Evolutionary conservation across 2,113 vertebrate genomes (phyloP).

Genomic region (Zapornia atra): DNA sequence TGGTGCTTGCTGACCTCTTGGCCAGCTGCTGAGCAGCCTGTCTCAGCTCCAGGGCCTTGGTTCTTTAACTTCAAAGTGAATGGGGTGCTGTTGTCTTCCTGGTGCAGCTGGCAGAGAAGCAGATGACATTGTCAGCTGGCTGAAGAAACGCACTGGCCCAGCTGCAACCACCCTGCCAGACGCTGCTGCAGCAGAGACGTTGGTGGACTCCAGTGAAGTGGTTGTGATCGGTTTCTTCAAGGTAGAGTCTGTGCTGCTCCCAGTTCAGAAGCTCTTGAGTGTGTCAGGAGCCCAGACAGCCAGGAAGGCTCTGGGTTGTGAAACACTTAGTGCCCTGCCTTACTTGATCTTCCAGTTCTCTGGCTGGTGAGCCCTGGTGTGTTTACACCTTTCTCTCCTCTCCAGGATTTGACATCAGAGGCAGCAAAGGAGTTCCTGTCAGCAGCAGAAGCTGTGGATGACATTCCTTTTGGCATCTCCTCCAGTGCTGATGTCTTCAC

Average conservation of each 20-base stretch:
- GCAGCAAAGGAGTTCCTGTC: conserved; percentile 84
- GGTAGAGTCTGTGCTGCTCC: conserved; percentile 71
- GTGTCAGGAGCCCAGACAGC: background rate
- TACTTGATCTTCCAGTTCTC: conserved; percentile 8
- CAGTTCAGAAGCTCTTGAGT: accelerated
- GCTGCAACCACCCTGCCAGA: conserved; percentile 80
- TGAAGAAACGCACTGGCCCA: conserved; percentile 94
- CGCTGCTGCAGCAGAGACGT: conserved; percentile 73
- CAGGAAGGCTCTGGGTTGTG: background rate
- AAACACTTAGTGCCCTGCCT: background rate
- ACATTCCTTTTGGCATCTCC: conserved; percentile 90
- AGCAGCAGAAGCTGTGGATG: conserved; percentile 89
- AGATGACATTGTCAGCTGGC: conserved; percentile 91
- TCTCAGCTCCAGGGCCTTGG: background rate
- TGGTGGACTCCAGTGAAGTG: conserved; percentile 90
- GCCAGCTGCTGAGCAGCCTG: background rate
- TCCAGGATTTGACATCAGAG: conserved; percentile 82
- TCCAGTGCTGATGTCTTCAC: conserved; percentile 81
- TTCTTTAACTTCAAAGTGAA: background rate
- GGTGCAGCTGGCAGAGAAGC: conserved; percentile 92
- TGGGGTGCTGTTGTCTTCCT: background rate
- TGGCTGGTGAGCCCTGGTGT: background rate
- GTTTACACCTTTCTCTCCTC: background rate
- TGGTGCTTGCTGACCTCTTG: accelerated
- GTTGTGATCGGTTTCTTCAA: conserved; percentile 95